Evolutionary conservation across 2,888 invertebrate species (phyloP), one percentile per base, ranked within the genome.

Genomic region (Serripes groenlandicus): DNA sequence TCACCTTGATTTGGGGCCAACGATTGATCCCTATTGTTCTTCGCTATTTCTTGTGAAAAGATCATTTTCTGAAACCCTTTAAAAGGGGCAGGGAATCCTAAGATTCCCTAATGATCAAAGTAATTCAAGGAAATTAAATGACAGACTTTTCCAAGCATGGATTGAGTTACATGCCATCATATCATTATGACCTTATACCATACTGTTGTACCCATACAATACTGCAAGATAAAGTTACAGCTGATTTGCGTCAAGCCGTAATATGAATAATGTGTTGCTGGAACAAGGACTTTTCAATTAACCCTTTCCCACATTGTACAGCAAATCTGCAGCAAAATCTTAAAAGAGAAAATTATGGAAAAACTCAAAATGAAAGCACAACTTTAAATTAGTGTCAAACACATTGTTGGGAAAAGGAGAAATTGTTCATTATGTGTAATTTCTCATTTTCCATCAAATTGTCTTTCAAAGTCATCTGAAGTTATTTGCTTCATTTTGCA

Each of bases 11-110:
- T 66, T n/a, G 26, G 66, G 54, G 23, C 26, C 23, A 21, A 35
- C 42, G 26, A 75, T 75, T 75, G 75, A 75, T 75, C 66, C 54
- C 66, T 54, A 68, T 75, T 75, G 75, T 75, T 66, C 52, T 54
- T 42, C 28, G 32, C 30, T 62, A 54, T 32, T n/a, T 66, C 37
- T 42, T 26, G 66, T 26, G 56, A 56, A 58, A 56, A 71, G 56
- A 56, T 74, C 74, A 62, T 64, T 74, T 42, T 49, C 62, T 35
- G 74, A 74, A 74, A 64, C 74, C 74, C 74, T 64, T 64, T 62
- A 74, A 74, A 64, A 62, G 66, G 66, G 42, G 23, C 62, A 26
- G 28, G 56, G 66, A 66, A 66, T 66, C 66, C 42, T 42, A 26
- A 26, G 66, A 9, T 66, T 66, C 66, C 66, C 28, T 66, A 66